phyloP scores from a whole-genome alignment of 1,140 invertebrate species.

The Zaprionus nigranus region DNA sequence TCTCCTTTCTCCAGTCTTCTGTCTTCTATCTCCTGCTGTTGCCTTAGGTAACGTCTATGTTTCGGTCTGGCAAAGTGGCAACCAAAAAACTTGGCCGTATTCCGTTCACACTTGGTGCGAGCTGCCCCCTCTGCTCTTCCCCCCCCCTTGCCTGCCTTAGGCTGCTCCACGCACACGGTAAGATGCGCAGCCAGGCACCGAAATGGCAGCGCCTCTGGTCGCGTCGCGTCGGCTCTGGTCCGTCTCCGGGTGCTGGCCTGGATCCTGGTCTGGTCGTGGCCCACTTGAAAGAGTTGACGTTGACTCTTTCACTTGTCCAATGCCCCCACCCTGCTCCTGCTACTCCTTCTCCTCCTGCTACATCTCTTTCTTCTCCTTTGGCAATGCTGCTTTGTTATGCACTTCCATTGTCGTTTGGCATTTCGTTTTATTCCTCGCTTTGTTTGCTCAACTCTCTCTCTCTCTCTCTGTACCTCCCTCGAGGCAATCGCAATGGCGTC shows the following conservation, averaged over 20 bases:
- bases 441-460: constrained; percentile 65
- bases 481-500: neutral
- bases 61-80: constrained; percentile 35
- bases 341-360: neutral
- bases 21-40: neutral
- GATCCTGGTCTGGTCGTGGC: neutral
- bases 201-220: constrained; percentile 69
- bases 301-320: constrained; percentile 68
- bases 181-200: constrained; percentile 55
- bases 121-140: neutral
- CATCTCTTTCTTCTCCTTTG: neutral
- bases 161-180: constrained; percentile 22
- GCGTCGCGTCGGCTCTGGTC: constrained; percentile 9
- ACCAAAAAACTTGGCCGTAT: constrained; percentile 69
- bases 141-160: neutral
- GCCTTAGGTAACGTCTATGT: constrained; percentile 26
- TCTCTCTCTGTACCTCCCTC: constrained; percentile 6
- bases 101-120: constrained; percentile 77
- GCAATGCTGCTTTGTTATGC: constrained; percentile 68
- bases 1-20: neutral
- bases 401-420: constrained; percentile 79
- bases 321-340: constrained; percentile 3
- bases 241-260: neutral
- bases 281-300: constrained; percentile 68
- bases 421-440: constrained; percentile 79